Evolutionary conservation across 1,140 invertebrate genomes (phyloP).

Genomic region (Asobara japonica): DNA sequence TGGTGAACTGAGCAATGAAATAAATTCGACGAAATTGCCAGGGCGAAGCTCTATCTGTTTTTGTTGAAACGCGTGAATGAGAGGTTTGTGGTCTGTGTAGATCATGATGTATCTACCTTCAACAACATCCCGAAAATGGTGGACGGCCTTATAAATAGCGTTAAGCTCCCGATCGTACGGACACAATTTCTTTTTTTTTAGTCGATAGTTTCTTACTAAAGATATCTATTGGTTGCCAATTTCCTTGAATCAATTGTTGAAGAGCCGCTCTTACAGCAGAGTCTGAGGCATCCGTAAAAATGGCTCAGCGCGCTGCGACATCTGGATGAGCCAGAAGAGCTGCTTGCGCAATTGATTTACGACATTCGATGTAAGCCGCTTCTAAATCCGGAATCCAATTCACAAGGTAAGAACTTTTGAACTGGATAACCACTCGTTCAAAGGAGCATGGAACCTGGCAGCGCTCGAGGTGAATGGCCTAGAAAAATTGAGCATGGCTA

Average conservation of each 20-base stretch:
- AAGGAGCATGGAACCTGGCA: no score
- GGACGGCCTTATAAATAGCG: slow-evolving; percentile 47
- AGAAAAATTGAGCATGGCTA: no score
- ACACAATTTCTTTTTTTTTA: not conserved
- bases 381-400: not conserved
- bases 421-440: no score
- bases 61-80: slow-evolving; percentile 47
- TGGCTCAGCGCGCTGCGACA: not conserved
- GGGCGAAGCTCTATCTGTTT: slow-evolving; percentile 47
- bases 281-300: slow-evolving; percentile 1
- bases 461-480: no score
- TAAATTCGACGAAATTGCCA: slow-evolving; percentile 42
- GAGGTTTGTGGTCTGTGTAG: slow-evolving; percentile 57
- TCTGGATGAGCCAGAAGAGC: not conserved
- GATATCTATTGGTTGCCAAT: slow-evolving; percentile 32
- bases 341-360: not conserved
- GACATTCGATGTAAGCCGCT: not conserved
- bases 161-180: slow-evolving; percentile 59
- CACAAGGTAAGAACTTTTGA: not conserved
- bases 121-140: slow-evolving; percentile 50
- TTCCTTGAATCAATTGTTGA: not conserved
- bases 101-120: slow-evolving; percentile 55
- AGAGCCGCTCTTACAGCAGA: slow-evolving; percentile 12
- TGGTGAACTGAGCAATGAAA: slow-evolving; percentile 57
- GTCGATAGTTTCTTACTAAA: not conserved